Percentiles rank a stretch among this genome's conserved stretches.
Evolutionary conservation across 2,888 invertebrate species (phyloP).

Genomic region (Choristoneura rosaceana): DNA sequence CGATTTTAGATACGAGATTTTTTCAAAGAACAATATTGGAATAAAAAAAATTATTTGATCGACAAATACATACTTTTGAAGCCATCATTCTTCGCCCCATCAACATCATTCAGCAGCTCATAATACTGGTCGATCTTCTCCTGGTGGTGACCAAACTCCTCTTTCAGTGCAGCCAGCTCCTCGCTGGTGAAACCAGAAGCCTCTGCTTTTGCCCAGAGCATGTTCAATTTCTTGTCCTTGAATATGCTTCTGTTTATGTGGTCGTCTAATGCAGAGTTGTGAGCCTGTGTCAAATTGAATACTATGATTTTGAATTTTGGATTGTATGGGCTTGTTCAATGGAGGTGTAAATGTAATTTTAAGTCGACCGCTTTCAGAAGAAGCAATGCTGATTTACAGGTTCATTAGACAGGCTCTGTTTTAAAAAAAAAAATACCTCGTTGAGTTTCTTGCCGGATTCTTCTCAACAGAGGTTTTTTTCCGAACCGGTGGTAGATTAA

Average conservation of each 20-base stretch:
- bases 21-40: too few species aligned
- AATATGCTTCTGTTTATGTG: conserved; percentile 91
- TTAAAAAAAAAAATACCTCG: too few species aligned
- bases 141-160: conserved; percentile 96
- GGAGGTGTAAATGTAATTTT: too few species aligned
- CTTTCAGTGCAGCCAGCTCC: conserved; percentile 92
- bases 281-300: conserved; percentile 54
- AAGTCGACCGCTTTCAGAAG: too few species aligned
- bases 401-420: too few species aligned
- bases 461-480: too few species aligned
- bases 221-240: conserved; percentile 95
- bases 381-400: too few species aligned
- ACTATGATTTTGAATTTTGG: neutral
- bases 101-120: conserved; percentile 89
- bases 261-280: conserved; percentile 82
- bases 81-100: conserved; percentile 84
- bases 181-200: conserved; percentile 93
- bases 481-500: too few species aligned
- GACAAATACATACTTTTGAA: conserved; percentile 88
- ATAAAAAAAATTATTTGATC: neutral
- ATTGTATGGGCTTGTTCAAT: too few species aligned
- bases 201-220: conserved; percentile 96
- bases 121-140: conserved; percentile 97
- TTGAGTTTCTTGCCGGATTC: too few species aligned
- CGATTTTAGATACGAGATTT: too few species aligned